Evolutionary conservation across 2,797 vertebrate genomes (phyloP).

Genomic region (Valencia hispanica): DNA sequence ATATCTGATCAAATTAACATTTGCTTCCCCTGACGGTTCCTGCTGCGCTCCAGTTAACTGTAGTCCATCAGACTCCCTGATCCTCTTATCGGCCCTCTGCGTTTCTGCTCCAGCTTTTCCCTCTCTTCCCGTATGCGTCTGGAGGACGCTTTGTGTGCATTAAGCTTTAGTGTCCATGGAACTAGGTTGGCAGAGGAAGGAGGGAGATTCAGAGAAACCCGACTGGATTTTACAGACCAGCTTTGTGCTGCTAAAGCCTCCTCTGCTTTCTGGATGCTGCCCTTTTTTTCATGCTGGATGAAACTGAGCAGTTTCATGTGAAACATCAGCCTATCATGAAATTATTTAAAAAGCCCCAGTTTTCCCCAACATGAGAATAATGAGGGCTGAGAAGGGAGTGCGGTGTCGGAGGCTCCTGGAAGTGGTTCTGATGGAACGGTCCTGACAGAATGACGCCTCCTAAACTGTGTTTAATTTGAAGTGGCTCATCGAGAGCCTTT

Average conservation of each 20-base stretch:
- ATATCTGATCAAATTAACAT: conserved; percentile 37
- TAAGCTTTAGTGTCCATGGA: conserved; percentile 71
- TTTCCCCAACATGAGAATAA: conserved; percentile 18
- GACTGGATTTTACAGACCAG: conserved; percentile 49
- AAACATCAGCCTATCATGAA: conserved; percentile 12
- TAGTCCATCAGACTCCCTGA: conserved; percentile 42
- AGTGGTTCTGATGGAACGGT: conserved; percentile 29
- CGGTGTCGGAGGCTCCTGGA: conserved; percentile 6
- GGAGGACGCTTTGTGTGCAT: conserved; percentile 48
- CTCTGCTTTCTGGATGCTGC: neutral
- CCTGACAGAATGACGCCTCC: conserved; percentile 42
- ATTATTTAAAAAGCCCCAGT: conserved; percentile 27
- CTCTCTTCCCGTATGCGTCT: conserved; percentile 20
- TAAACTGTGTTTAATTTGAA: conserved; percentile 60
- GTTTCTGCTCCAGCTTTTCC: conserved; percentile 48
- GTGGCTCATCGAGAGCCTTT: conserved; percentile 51
- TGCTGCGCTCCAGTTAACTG: conserved; percentile 17
- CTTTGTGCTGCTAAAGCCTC: conserved; percentile 16
- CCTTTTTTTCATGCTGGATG: conserved; percentile 22
- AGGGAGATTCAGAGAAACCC: conserved; percentile 48
- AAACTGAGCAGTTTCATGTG: conserved; percentile 1
- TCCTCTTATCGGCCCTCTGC: conserved; percentile 55
- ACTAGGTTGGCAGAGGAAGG: conserved; percentile 63
- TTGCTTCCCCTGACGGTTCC: conserved; percentile 1
- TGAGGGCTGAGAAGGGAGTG: conserved; percentile 7